Evolutionary conservation across 2,888 invertebrate species (phyloP).

Genomic region (Orthosia cruda): DNA sequence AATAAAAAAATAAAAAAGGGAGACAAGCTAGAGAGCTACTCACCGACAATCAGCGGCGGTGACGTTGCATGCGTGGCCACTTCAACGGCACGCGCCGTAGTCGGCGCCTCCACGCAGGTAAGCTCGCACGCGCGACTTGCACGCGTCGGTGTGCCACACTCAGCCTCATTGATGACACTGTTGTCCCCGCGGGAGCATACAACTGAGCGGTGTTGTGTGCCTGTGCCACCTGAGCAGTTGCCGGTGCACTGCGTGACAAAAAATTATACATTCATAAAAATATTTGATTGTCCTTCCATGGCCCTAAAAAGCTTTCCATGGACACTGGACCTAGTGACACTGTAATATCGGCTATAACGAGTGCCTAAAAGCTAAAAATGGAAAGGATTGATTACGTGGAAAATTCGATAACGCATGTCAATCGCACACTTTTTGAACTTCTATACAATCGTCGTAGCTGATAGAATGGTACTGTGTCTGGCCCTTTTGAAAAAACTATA

Average conservation of each 20-base stretch:
- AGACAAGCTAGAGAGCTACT: constrained; percentile 1
- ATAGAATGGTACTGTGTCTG: too few species aligned
- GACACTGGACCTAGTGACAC: too few species aligned
- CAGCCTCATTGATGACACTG: constrained; percentile 74
- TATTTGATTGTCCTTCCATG: not conserved
- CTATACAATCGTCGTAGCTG: too few species aligned
- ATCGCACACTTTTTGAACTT: too few species aligned
- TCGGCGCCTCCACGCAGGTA: constrained; percentile 70
- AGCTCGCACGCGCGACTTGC: constrained; percentile 78
- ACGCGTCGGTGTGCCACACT: constrained; percentile 83
- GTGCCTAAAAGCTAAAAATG: too few species aligned
- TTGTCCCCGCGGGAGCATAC: constrained; percentile 86
- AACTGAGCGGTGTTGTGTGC: constrained; percentile 88
- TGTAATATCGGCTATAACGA: too few species aligned
- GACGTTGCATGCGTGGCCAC: not conserved
- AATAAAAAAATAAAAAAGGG: too few species aligned
- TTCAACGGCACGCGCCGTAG: constrained; percentile 49
- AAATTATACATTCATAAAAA: not conserved
- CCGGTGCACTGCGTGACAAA: constrained; percentile 80
- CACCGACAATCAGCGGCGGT: constrained; percentile 21
- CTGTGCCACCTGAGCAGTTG: constrained; percentile 81
- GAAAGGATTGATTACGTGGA: too few species aligned
- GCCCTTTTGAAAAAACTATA: too few species aligned
- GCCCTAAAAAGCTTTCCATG: too few species aligned
- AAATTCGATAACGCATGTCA: too few species aligned